Evolutionary conservation across 2,797 vertebrate genomes (phyloP).

Genomic region (Xerus rutilus): DNA sequence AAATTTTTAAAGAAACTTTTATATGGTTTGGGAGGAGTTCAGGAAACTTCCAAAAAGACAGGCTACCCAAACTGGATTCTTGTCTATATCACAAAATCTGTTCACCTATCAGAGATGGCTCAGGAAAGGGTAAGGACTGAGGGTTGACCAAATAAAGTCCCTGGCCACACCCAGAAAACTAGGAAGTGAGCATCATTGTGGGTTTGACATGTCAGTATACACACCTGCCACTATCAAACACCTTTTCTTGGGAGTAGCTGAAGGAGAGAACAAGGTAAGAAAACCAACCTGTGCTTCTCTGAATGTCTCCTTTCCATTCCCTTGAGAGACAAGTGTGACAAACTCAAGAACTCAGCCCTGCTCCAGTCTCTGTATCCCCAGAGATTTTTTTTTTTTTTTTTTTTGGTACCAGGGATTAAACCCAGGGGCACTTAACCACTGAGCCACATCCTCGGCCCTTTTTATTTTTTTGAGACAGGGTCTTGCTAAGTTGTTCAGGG

Average conservation of each 20-base stretch:
- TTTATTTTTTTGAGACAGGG: no score
- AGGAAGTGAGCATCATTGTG: background rate
- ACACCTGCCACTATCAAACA: background rate
- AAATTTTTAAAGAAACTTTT: constrained; percentile 3
- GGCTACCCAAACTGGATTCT: background rate
- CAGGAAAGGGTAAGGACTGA: background rate
- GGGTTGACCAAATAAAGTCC: background rate
- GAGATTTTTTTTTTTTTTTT: no score
- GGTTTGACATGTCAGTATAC: background rate
- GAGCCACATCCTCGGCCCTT: no score
- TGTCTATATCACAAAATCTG: background rate
- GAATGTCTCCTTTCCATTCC: background rate
- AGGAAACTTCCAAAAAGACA: constrained; percentile 1
- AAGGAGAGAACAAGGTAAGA: background rate
- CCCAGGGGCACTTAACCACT: no score
- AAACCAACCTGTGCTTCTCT: background rate
- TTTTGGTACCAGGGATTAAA: no score
- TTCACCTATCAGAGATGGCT: background rate
- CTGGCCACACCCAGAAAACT: background rate
- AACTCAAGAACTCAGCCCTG: background rate
- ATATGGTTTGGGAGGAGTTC: background rate
- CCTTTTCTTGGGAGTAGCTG: background rate
- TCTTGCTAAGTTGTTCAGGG: no score
- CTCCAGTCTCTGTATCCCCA: background rate
- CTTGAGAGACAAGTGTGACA: background rate